Percentiles rank a stretch among this genome's conserved stretches.
Evolutionary conservation across 2,113 vertebrate genomes (phyloP).

Genomic region (Ailurus styani): DNA sequence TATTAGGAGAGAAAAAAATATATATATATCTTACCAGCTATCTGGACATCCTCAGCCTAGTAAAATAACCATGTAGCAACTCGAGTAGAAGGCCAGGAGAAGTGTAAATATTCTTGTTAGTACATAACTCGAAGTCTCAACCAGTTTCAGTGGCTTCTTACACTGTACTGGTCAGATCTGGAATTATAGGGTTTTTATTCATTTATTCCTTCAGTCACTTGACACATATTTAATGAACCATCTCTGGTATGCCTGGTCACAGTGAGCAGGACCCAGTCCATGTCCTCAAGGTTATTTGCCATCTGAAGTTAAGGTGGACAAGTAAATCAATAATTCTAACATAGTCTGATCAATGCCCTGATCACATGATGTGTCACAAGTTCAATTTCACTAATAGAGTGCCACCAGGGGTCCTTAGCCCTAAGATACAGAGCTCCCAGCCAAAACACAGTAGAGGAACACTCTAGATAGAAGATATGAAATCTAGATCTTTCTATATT

Average conservation of each 20-base stretch:
- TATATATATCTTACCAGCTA: background rate
- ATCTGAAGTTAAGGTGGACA: background rate
- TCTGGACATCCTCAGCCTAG: background rate
- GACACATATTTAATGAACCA: background rate
- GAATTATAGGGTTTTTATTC: background rate
- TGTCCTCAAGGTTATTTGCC: background rate
- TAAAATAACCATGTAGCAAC: background rate
- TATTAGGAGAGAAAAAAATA: background rate
- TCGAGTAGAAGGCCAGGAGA: background rate
- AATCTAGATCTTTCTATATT: background rate
- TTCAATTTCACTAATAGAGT: background rate
- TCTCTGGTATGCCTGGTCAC: background rate
- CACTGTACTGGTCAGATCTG: background rate
- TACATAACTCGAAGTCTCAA: background rate
- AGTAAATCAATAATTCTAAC: background rate
- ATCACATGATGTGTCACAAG: background rate
- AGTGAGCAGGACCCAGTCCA: background rate
- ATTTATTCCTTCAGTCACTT: background rate
- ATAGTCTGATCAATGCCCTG: background rate
- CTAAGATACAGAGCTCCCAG: background rate
- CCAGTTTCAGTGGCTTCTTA: background rate
- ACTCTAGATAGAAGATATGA: background rate
- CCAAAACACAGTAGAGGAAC: background rate
- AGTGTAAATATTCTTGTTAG: background rate
- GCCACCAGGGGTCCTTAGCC: background rate